These are phyloP conservation scores for Aleadryas rufinucha DNA, from an alignment of 2,113 vertebrate species.

Conservation along the genomic window DNA sequence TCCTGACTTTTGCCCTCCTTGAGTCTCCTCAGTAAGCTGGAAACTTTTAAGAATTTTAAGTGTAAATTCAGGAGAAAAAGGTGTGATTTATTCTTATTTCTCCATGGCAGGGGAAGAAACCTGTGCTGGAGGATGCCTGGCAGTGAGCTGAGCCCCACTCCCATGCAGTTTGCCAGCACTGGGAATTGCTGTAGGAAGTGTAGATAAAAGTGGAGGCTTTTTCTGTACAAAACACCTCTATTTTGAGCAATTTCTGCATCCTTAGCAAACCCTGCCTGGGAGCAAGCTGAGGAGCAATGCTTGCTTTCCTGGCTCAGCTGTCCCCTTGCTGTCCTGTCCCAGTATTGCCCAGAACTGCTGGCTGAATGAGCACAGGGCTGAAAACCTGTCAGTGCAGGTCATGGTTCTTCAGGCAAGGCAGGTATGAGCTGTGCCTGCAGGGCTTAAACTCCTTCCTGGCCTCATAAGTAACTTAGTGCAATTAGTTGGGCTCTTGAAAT, in stretches of 20 bases:
- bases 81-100: not conserved
- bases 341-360: not conserved
- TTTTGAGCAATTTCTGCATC: not conserved
- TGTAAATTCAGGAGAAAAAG: not conserved
- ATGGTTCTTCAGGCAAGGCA: not conserved
- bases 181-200: not conserved
- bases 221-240: not conserved
- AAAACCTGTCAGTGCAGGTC: not conserved
- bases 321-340: not conserved
- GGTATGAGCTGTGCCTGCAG: not conserved
- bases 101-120: not conserved
- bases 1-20: not conserved
- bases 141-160: not conserved
- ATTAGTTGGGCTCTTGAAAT: not conserved
- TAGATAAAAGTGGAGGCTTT: not conserved
- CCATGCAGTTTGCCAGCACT: not conserved
- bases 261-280: not conserved
- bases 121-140: not conserved
- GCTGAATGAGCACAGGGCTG: not conserved
- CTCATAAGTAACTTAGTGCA: not conserved
- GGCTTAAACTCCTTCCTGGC: not conserved
- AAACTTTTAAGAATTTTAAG: not conserved
- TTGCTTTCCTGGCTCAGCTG: not conserved
- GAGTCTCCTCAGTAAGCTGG: not conserved
- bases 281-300: not conserved